These are phyloP conservation scores for Heteromormyrus szaboi DNA, from an alignment of 2,797 vertebrate genomes.

Conservation along the genomic window DNA sequence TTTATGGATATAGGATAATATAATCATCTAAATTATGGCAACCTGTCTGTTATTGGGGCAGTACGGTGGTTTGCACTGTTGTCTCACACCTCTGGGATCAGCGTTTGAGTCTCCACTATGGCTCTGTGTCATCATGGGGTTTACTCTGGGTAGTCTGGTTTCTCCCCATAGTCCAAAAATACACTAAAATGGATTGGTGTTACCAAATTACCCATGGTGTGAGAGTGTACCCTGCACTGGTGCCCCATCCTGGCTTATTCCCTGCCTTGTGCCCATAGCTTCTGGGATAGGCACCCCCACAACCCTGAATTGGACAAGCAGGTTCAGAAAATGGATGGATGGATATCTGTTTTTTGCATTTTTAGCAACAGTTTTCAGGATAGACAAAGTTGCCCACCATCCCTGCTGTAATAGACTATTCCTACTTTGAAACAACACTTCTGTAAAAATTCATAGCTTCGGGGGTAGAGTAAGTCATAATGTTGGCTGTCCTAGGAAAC, in stretches of 20 bases:
- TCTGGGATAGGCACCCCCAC: background rate
- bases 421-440: background rate
- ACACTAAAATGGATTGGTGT: background rate
- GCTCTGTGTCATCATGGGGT: background rate
- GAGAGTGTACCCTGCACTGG: background rate
- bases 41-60: no score
- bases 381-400: background rate
- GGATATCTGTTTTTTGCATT: background rate
- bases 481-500: background rate
- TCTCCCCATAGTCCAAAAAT: background rate
- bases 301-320: background rate
- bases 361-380: background rate
- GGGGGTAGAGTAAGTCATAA: background rate
- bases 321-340: background rate
- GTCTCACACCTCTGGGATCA: no score
- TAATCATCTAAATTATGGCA: no score
- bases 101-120: no score
- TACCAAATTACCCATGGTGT: background rate
- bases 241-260: background rate
- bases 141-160: background rate
- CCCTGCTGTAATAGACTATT: background rate
- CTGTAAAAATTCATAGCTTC: background rate
- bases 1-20: background rate
- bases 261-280: background rate
- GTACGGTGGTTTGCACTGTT: no score